Conservation (phyloP, 2,113 vertebrate species). For the Gymnorhina tibicen region DNA sequence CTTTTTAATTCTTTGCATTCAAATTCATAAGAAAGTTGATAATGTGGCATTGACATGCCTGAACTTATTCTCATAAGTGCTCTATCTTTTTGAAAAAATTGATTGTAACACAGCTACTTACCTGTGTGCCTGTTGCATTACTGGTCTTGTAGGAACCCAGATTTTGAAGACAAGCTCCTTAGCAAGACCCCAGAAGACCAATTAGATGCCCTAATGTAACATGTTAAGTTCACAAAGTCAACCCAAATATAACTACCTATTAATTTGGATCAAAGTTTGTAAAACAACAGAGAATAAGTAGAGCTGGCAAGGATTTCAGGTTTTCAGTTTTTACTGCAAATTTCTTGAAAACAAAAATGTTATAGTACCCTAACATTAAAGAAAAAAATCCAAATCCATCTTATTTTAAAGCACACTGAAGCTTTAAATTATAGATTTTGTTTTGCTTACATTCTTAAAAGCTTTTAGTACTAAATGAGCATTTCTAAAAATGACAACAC, state of each 20-base stretch:
- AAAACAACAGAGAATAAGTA: not conserved
- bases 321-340: not conserved
- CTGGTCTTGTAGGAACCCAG: not conserved
- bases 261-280: not conserved
- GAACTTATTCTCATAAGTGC: not conserved
- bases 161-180: not conserved
- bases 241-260: not conserved
- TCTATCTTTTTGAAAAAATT: not conserved
- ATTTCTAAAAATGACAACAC: not conserved
- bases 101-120: not conserved
- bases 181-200: not conserved
- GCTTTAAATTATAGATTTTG: not conserved
- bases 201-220: not conserved
- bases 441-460: not conserved
- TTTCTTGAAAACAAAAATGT: not conserved
- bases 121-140: not conserved
- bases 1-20: not conserved
- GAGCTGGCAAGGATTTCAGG: not conserved
- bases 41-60: not conserved
- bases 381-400: not conserved
- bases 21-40: not conserved
- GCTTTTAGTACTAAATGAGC: not conserved
- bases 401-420: not conserved
- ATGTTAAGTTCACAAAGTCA: not conserved
- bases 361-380: not conserved